Conservation (phyloP, 2,113 vertebrate species). For the Peromyscus californicus region DNA sequence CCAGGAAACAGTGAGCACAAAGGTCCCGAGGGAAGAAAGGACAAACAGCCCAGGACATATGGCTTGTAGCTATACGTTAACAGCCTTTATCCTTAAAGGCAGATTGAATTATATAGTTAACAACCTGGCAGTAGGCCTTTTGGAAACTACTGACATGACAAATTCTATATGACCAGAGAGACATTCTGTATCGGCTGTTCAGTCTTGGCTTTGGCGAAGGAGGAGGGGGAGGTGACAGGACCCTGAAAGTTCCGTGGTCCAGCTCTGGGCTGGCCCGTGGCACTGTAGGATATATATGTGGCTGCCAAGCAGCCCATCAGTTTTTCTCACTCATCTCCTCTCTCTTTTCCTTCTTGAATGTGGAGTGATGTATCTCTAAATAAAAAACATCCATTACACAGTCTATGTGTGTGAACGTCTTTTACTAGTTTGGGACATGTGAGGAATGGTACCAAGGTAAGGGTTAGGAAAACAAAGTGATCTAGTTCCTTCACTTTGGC, state of each 20-base stretch:
- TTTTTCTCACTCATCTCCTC: not conserved
- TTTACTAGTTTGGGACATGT: not conserved
- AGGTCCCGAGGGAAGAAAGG: not conserved
- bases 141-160: not conserved
- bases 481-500: not conserved
- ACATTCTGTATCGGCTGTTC: not conserved
- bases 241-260: not conserved
- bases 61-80: not conserved
- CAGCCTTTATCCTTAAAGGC: not conserved
- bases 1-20: not conserved
- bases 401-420: not conserved
- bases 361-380: not conserved
- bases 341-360: not conserved
- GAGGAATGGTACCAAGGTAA: not conserved
- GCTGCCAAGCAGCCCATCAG: not conserved
- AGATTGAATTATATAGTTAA: not conserved
- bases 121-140: not conserved
- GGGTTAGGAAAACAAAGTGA: not conserved
- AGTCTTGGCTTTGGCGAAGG: not conserved
- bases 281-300: not conserved
- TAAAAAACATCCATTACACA: not conserved
- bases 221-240: not conserved
- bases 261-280: not conserved
- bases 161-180: not conserved
- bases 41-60: not conserved